Evolutionary conservation across 2,888 invertebrate species (phyloP), one percentile per base, ranked within the genome.

Genomic region (Microctonus hyperodae): DNA sequence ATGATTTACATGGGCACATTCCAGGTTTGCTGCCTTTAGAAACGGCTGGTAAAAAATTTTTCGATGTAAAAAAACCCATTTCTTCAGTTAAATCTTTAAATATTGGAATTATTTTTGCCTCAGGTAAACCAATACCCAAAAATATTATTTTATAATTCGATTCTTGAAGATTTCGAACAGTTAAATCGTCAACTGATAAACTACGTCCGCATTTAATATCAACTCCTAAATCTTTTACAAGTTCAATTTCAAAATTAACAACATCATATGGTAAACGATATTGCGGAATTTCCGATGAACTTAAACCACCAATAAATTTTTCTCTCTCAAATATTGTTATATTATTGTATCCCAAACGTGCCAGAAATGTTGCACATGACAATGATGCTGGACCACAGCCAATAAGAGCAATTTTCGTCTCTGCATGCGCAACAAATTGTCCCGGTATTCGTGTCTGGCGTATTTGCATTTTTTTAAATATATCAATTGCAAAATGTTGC

Each of bases 301-400:
- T 97, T 13, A 99, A 86, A 2, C 99, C 98, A 10, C 99, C 99
- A 57, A 95, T 84, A 80, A 90, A 96, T 1, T 89, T 84, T 75
- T 94, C 88, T 81, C 93, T 96, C 83, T 99, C 99, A 83, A 93
- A 98, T 70, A 99, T 92, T 0, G 94, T 96, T 23, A 99, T 86
- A 78, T 98, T 86, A 7, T 90, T 89, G 81, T 99, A 99, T 0
- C 99, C 99, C 16, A 99, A 86, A 23, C 99, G 88, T 0, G 93
- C 98, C 20, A 99, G 86, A 86, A 96, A 99, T 16, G 98, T 97
- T 1, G 97, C 98, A 80, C 98, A 98, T 10, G 97, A 97, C 64
- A 98, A 87, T 9, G 96, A 96, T 3, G 98, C 97, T 0, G 99
- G 98, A 0, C 99, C 99, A 70, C 96, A 97, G 0, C 99, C 98